Evolutionary conservation across 2,797 vertebrate species (phyloP), one percentile per base, ranked within the genome.

Genomic region (Miichthys miiuy): DNA sequence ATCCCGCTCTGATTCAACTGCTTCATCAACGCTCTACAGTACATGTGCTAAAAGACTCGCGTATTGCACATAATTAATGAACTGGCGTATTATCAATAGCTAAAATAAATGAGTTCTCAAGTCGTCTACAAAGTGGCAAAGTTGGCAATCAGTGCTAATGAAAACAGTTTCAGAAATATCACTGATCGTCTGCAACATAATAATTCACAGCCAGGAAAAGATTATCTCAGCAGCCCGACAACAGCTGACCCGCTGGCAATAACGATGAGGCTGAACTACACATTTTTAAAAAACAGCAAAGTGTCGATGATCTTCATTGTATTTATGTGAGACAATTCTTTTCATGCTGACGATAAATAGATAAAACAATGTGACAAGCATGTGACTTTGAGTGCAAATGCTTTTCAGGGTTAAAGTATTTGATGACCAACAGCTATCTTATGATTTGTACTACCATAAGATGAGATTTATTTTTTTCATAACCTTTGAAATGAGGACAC

Each of bases 1-100:
- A 70, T 80, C 68, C 50, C 62, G 66, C 61, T 80, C 62, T 54
- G 30, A 77, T 84, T 67, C 70, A 85, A 86, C 52, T 67, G 81
- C 75, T 85, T 83, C 68, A 84, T 85, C 75, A 82, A 84, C 80
- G 69, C 73, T 86, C 68, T 82, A 82, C 81, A 80, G 85, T 67
- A 75, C 87, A 89, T 74, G 77, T 64, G 77, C 70, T 79, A 85
- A 88, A 84, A 77, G 70, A 79, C 66, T 74, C 46, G 68, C 79
- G 79, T 51, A 76, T 63, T 70, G 55, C 78, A 75, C 78, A 72
- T 76, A 81, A 90, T 82, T 73, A 86, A 87, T 80, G 46, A 84
- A 67, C 55, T 83, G 84, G 72, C 79, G 61, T 50, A 65, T 84
- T 84, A 88, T 87, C 81, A 82, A 86, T 84, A 76, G 67, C 72